Base-by-base conservation (phyloP, 2,113 vertebrate species). In the Toxotes jaculatrix region DNA sequence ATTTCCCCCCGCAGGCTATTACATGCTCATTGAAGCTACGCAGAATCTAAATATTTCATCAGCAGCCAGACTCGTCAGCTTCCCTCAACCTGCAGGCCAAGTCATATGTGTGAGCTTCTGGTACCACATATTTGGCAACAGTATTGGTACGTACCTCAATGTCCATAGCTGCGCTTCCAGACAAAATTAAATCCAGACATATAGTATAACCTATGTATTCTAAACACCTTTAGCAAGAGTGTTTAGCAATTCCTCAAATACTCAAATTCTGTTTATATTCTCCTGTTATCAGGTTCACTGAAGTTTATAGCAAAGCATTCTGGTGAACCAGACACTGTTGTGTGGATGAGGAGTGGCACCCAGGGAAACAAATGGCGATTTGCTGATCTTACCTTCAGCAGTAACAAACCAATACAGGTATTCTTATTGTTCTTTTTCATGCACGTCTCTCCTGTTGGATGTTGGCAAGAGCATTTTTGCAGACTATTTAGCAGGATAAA, bases 281-380 rank as follows among this genome's bases (percentile, higher is more conserved):
- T 43, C 12, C 66, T 38, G 11, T 38, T 36, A 66, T 6, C 57
- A 96, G 95, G 95, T 49, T 93, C 94, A 21, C 62, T 96, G 65
- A 93, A 79, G 85, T 94, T 95, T 74, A 90, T 95, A 42, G 59
- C 77, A 57, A 95, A 88, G 79, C 63, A 11, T n/a, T n/a, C 87
- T 8, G 86, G 82, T 61, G 92, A 93, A n/a, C 43, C 27, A 4
- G 93, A 95, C 42, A 92, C 74, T 0, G 64, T 95, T 34, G 74
- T 92, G 3, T 96, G 95, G 95, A 90, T 93, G 74, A 93, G 93
- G 76, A 93, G 67, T 27, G 94, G 94, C 47, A 95, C 93, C 55
- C 95, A 95, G 73, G 95, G 95, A 75, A 92, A 95, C 80, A 95
- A 94, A 88, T 96, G 95, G 95, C 86, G 87, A 64, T 95, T 94